Base-by-base conservation (phyloP, 2,113 vertebrate species). In the Neoarius graeffei region DNA sequence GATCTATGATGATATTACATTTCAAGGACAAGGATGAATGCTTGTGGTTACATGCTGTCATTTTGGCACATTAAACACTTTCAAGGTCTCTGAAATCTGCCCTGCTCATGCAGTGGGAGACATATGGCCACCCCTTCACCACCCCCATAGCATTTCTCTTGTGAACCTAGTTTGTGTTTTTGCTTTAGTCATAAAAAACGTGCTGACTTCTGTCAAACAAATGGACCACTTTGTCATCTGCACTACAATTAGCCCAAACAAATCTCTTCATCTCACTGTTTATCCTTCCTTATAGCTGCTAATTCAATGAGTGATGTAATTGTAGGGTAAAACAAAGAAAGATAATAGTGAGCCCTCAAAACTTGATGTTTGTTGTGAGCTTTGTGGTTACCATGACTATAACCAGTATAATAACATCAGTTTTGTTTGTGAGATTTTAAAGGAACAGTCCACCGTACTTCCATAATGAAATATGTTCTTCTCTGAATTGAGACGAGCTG, bases 231-330 rank as follows among this genome's bases (percentile, higher is more conserved):
- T 90, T 91, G 90, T 90, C 73, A 54, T 89, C 87, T 90, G 83
- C 88, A 88, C 88, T 80, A 89, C 92, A 93, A 93, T 95, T 93
- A 92, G 89, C 73, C 69, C 87, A 93, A 91, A 94, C 91, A 91
- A 52, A 92, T 91, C 91, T 89, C 92, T 85, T 11, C 86, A 87
- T 88, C 80, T 89, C 86, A 85, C 83, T 92, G 59, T 84, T 90
- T 84, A 89, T 87, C 85, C 88, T 86, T 89, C 87, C 87, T 89
- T 57, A 91, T 92, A 88, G 90, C 73, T 88, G 84, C 84, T 82
- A 69, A 86, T 84, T 91, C 56, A 56, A 50, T 87, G 82, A 87
- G 25, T 69, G 73, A 77, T 69, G 60, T 85, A 85, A 90, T 89
- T 90, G 83, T 52, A 67, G 74, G 85, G 59, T 84, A 86, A 83